These are phyloP conservation scores for Oligia latruncula DNA, from an alignment of 2,888 invertebrate species.

Conservation along the genomic window DNA sequence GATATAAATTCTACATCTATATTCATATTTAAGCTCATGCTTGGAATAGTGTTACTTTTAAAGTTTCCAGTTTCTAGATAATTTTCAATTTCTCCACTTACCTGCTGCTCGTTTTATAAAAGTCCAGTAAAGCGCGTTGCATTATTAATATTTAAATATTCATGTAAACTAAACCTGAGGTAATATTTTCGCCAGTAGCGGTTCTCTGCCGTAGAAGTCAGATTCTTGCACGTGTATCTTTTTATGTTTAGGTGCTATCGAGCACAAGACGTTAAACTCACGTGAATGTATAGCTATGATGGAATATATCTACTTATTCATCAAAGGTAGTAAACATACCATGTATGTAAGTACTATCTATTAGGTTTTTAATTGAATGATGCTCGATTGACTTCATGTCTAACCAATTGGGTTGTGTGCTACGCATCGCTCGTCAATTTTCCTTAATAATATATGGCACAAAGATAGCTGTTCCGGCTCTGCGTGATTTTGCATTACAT, in stretches of 20 bases:
- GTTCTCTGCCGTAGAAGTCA: conserved; percentile 16
- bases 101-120: conserved; percentile 15
- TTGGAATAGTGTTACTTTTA: background rate
- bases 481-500: background rate
- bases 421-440: background rate
- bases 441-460: background rate
- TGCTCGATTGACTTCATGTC: conserved; percentile 2
- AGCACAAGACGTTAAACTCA: background rate
- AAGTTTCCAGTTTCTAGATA: conserved; percentile 31
- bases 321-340: background rate
- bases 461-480: background rate
- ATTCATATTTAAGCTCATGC: conserved; percentile 25
- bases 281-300: background rate
- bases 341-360: too few species aligned
- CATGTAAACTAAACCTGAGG: conserved; percentile 16
- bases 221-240: background rate
- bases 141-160: conserved; percentile 49
- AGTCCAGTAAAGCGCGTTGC: conserved; percentile 18
- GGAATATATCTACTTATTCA: background rate
- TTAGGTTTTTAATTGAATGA: conserved; percentile 14
- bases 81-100: conserved; percentile 26
- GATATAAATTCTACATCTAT: conserved; percentile 5
- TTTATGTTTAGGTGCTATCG: background rate
- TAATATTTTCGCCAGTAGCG: conserved; percentile 9
- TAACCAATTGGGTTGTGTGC: background rate